Conservation (phyloP, 2,888 invertebrate species). For the Tachina grossa region DNA sequence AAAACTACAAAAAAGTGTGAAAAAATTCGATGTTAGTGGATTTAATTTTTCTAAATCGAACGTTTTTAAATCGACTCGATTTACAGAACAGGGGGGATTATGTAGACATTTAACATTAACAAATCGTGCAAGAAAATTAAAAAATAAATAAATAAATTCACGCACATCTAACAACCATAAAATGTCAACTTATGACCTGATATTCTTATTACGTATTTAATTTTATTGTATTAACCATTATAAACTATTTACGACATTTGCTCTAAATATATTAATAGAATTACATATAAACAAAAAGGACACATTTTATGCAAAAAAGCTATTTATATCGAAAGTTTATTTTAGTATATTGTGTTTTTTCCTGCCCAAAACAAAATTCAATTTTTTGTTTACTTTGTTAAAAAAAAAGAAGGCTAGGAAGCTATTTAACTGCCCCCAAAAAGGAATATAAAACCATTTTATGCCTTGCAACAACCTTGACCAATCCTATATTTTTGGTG, state of each 20-base stretch:
- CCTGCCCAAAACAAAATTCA: not conserved
- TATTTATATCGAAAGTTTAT: slow-evolving; percentile 13
- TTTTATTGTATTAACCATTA: slow-evolving; percentile 19
- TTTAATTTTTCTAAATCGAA: too few species aligned
- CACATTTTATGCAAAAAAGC: not conserved
- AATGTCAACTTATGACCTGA: slow-evolving; percentile 52
- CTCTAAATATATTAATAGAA: slow-evolving; percentile 19
- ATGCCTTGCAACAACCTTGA: slow-evolving; percentile 60
- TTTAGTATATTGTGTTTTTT: slow-evolving; percentile 16
- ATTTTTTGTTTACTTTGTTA: slow-evolving; percentile 19
- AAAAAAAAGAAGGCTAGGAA: not conserved
- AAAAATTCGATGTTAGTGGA: too few species aligned
- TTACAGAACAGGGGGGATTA: too few species aligned
- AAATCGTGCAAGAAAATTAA: slow-evolving; percentile 1
- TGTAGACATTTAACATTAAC: slow-evolving; percentile 7
- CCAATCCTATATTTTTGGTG: slow-evolving; percentile 63
- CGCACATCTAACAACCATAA: not conserved
- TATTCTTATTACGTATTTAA: slow-evolving; percentile 9
- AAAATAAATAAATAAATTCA: slow-evolving; percentile 14
- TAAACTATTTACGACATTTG: slow-evolving; percentile 14
- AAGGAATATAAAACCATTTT: not conserved
- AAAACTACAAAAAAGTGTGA: too few species aligned
- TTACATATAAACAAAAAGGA: slow-evolving; percentile 7
- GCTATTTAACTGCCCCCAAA: slow-evolving; percentile 14
- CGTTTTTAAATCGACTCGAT: too few species aligned